Evolutionary conservation across 2,888 invertebrate genomes (phyloP), one percentile per base, ranked within the genome.

Genomic region (Chorisops tibialis): DNA sequence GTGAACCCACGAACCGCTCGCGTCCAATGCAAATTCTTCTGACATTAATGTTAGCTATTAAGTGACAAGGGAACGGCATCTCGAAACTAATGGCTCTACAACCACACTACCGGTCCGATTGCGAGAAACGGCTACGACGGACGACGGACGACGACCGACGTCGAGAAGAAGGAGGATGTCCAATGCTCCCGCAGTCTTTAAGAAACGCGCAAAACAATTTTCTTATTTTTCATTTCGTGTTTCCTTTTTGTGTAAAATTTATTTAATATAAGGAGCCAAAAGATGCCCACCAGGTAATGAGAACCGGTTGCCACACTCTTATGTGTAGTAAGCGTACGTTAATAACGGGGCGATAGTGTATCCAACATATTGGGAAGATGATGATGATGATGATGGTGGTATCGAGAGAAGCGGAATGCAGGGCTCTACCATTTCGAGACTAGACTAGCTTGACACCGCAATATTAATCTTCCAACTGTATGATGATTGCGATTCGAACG

Each of bases 41-140:
- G 63, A 60, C 63, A 56, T 61, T 63, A 63, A 63, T 63, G 63
- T 63, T 63, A 38, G 60, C 60, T 61, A 63, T 63, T 63, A 63
- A 63, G 60, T 63, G 63, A 63, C 63, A 63, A 59, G 63, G 30
- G 60, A 63, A 63, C 60, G 50, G 50, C 56, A 60, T 49, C 48
- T 56, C 49, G n/a, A 43, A 63, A 61, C 60, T 60, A 63, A 63
- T 61, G 63, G 54, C 49, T 63, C 47, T 19, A 52, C 38, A 52
- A 18, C 50, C 39, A 39, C 21, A 14, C n/a, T 48, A 22, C 48
- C 7, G 18, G 48, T 30, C 30, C 9, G 5, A 5, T 30, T 30
- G 30, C 9, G 30, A 2, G 30, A 9, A 30, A 30, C 30, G 30
- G n/a, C n/a, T n/a, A n/a, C n/a, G n/a, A n/a, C n/a, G n/a, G n/a